phyloP scores from a whole-genome alignment of 1,140 invertebrate species.

The Bombus pascuorum region DNA sequence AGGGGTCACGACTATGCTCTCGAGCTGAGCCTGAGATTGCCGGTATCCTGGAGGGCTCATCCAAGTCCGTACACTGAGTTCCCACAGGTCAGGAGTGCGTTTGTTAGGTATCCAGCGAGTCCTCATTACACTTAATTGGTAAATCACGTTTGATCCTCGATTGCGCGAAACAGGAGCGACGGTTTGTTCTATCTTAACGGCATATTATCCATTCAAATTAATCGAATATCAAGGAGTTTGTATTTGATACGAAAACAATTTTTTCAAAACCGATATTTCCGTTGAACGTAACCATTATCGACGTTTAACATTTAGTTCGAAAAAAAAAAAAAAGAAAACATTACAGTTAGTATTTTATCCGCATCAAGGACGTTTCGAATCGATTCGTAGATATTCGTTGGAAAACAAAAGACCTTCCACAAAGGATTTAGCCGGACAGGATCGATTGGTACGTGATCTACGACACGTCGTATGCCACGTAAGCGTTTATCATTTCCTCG shows the following conservation, averaged over 20 bases:
- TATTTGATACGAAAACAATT: background rate
- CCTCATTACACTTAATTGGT: conserved; percentile 70
- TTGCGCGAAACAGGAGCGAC: background rate
- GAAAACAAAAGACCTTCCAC: background rate
- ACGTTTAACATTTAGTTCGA: background rate
- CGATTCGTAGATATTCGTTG: background rate
- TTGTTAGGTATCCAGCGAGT: conserved; percentile 77
- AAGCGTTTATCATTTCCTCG: conserved; percentile 62
- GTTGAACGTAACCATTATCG: background rate
- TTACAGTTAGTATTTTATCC: background rate
- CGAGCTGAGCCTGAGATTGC: conserved; percentile 75
- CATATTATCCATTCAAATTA: background rate
- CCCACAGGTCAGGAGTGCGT: conserved; percentile 75
- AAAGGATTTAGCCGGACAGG: conserved; percentile 48
- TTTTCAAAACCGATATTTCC: background rate
- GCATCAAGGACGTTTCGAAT: background rate
- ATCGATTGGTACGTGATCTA: conserved; percentile 66
- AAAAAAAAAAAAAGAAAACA: background rate
- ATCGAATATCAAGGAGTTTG: background rate
- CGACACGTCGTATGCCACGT: conserved; percentile 62
- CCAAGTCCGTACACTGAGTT: conserved; percentile 64
- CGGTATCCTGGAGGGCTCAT: conserved; percentile 71
- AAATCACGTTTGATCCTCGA: conserved; percentile 7
- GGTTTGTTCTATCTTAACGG: background rate
- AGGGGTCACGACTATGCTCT: conserved; percentile 71